These are phyloP conservation scores for Helicoverpa armigera DNA, from an alignment of 1,140 invertebrate genomes.

Conservation along the genomic window DNA sequence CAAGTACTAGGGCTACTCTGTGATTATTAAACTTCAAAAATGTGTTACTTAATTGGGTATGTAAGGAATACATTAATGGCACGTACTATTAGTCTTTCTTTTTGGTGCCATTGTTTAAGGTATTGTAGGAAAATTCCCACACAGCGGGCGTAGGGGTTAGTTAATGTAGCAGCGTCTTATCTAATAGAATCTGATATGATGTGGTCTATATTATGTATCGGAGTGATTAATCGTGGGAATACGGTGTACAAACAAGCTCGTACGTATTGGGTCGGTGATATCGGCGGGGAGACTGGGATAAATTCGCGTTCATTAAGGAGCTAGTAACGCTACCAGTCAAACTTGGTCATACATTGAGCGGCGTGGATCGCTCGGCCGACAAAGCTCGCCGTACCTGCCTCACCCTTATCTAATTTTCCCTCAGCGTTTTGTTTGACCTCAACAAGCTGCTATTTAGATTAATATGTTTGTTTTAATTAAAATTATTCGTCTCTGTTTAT, in stretches of 20 bases:
- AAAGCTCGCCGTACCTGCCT: conserved; percentile 27
- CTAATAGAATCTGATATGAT: conserved; percentile 9
- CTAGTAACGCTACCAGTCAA: conserved; percentile 39
- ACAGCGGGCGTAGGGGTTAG: conserved; percentile 21
- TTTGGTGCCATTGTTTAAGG: background rate
- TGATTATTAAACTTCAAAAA: too few species aligned
- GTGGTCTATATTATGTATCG: conserved; percentile 6
- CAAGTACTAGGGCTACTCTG: background rate
- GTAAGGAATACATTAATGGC: background rate
- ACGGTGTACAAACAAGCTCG: conserved; percentile 17
- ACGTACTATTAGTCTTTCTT: background rate
- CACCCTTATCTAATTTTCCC: conserved; percentile 38
- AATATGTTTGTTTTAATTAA: conserved; percentile 41
- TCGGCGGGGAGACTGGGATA: conserved; percentile 30
- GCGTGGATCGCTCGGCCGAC: background rate
- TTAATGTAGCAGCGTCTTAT: conserved; percentile 13
- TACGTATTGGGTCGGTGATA: conserved; percentile 31
- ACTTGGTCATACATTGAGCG: conserved; percentile 52
- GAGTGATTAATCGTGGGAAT: conserved; percentile 17
- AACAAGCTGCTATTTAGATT: conserved; percentile 31
- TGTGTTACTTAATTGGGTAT: conserved; percentile 4
- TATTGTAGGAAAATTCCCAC: conserved; percentile 29
- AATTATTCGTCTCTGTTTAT: conserved; percentile 32
- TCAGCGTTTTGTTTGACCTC: conserved; percentile 31
- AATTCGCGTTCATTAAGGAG: conserved; percentile 37